Evolutionary conservation across 2,888 invertebrate species (phyloP).

Genomic region (Latheticus oryzae): DNA sequence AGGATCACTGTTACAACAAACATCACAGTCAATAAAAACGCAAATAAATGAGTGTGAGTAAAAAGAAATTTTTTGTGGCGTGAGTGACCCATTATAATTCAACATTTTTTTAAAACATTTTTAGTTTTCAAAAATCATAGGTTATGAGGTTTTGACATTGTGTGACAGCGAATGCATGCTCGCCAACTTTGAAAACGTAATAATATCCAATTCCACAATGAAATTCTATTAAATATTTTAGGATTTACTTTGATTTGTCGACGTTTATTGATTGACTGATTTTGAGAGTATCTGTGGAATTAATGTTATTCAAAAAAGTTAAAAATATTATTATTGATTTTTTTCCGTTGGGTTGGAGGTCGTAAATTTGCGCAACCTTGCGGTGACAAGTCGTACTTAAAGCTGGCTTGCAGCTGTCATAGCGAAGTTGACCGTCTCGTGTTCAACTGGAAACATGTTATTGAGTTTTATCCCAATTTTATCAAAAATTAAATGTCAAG

Average conservation of each 20-base stretch:
- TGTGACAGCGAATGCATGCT: neutral
- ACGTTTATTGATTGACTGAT: no score
- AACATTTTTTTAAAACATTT: neutral
- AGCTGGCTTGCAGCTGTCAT: slow-evolving; percentile 33
- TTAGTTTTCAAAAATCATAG: slow-evolving; percentile 1
- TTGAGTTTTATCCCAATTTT: slow-evolving; percentile 78
- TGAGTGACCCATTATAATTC: slow-evolving; percentile 15
- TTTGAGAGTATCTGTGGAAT: no score
- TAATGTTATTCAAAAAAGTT: no score
- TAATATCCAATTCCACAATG: no score
- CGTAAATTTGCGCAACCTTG: slow-evolving; percentile 27
- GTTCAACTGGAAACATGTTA: slow-evolving; percentile 73
- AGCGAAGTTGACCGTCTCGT: slow-evolving; percentile 57
- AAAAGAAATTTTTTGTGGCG: slow-evolving; percentile 44
- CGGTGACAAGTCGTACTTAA: slow-evolving; percentile 11
- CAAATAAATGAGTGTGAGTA: slow-evolving; percentile 49
- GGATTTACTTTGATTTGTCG: no score
- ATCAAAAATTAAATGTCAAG: slow-evolving; percentile 79
- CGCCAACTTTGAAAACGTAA: no score
- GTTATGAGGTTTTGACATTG: slow-evolving; percentile 8
- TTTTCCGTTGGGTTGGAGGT: slow-evolving; percentile 1
- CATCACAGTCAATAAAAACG: slow-evolving; percentile 50
- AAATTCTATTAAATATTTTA: no score
- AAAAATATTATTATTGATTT: slow-evolving; percentile 19
- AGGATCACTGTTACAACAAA: slow-evolving; percentile 55